A percentile compares a stretch with the other conserved stretches of the same genome.
These are phyloP conservation scores for Cerceris rybyensis DNA, from an alignment of 2,888 invertebrate species.

Conservation along the genomic window DNA sequence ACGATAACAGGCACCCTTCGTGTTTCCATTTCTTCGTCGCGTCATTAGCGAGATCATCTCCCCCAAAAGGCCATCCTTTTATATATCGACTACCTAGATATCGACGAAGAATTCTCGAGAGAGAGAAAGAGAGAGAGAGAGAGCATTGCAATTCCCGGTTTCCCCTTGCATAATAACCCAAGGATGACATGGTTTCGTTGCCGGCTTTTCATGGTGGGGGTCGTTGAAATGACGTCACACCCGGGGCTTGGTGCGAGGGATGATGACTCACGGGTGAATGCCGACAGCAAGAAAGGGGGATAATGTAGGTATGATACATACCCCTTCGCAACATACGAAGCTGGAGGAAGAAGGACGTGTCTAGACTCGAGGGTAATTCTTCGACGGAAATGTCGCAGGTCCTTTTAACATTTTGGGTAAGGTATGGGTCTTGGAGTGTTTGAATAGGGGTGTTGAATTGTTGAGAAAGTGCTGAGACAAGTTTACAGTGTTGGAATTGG, in stretches of 20 bases:
- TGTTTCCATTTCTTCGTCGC: slow-evolving; percentile 3
- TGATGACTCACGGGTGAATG: slow-evolving; percentile 68
- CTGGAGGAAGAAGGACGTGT: slow-evolving; percentile 2
- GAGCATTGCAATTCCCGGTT: slow-evolving; percentile 29
- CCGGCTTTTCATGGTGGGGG: slow-evolving; percentile 21
- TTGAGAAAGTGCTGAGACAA: too few species aligned
- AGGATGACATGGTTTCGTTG: slow-evolving; percentile 64
- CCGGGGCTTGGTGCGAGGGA: slow-evolving; percentile 51
- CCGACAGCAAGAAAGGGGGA: slow-evolving; percentile 40
- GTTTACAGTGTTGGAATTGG: too few species aligned
- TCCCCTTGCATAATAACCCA: slow-evolving; percentile 62
- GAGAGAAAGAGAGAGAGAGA: slow-evolving; percentile 6
- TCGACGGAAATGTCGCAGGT: too few species aligned
- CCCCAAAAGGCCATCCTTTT: background rate
- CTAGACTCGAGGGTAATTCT: background rate
- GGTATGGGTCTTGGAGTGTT: too few species aligned
- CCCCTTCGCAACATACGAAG: slow-evolving; percentile 61
- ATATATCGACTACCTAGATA: slow-evolving; percentile 16
- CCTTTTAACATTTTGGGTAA: too few species aligned
- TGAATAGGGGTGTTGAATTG: too few species aligned
- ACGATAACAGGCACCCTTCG: slow-evolving; percentile 1
- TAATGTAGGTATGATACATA: slow-evolving; percentile 46
- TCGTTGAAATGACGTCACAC: slow-evolving; percentile 65
- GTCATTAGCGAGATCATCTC: slow-evolving; percentile 1
- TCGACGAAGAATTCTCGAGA: slow-evolving; percentile 16